Base-by-base conservation (phyloP, 2,797 vertebrate genomes). In the Simalia tracyae region DNA sequence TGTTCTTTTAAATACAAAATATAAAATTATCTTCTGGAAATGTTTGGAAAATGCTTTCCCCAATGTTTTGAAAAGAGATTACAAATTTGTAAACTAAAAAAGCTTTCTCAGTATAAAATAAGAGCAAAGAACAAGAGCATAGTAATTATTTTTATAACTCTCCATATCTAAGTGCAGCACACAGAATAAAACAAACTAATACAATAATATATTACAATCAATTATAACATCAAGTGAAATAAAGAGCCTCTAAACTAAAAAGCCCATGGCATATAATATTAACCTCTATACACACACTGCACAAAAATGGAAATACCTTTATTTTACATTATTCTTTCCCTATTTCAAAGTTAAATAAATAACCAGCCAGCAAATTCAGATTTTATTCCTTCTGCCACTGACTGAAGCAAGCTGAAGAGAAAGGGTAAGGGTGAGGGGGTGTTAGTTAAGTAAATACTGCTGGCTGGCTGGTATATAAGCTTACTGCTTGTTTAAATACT, bases 1-100 rank as follows among this genome's bases (percentile, higher is more conserved):
- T 99, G 98, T 98, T 99, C 99, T 99, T 96, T 88, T 42, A 81
- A 95, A 95, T 91, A 66, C 87, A 46, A 95, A 93, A 92, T 93
- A 93, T 0, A 0, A 66, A 91, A 50, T 66, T 54, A 26, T 31
- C 10, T 6, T 22, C 22, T 89, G 66, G 22, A 81, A 81, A 72
- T 72, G 22, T 63, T 87, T 93, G 61, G 87, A 50, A 84, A 61
- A 36, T 28, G 15, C 11, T 68, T 46, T 50, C 26, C 31, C 31
- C 72, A 42, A 19, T 46, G 4, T 46, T 84, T 28, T 26, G 0
- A 5, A 66, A 84, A 72, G 6, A 42, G 24, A 66, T 88, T 64
- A 12, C 15, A 90, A 84, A 90, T 8, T 50, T 31, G 2, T 54
- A 90, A 84, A 54, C 50, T 63, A 10, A 11, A 68, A 42, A 66